Evolutionary conservation across 2,888 invertebrate genomes (phyloP).

Genomic region (Drosophila emarginata): DNA sequence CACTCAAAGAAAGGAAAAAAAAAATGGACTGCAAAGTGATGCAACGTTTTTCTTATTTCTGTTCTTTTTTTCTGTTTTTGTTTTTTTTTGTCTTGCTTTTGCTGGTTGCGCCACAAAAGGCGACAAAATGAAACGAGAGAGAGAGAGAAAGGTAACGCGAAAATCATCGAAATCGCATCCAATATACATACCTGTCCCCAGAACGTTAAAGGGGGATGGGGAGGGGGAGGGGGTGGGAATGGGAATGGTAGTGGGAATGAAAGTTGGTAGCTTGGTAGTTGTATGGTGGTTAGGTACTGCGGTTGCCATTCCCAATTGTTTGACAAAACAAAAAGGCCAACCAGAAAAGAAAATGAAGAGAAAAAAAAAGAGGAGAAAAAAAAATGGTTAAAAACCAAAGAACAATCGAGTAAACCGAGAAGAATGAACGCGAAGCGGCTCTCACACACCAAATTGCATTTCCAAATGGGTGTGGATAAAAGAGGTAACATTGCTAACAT

Average conservation of each 20-base stretch:
- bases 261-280: neutral
- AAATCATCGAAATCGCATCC: conserved; percentile 11
- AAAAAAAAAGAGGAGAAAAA: neutral
- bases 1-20: neutral
- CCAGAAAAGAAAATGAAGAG: conserved; percentile 13
- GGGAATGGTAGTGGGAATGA: neutral
- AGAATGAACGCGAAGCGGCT: conserved; percentile 25
- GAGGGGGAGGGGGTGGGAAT: neutral
- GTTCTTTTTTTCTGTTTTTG: neutral
- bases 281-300: conserved; percentile 16
- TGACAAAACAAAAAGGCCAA: conserved; percentile 48
- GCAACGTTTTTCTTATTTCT: neutral
- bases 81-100: neutral
- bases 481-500: conserved; percentile 11
- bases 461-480: conserved; percentile 16
- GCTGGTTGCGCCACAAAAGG: neutral
- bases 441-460: conserved; percentile 56
- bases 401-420: conserved; percentile 6
- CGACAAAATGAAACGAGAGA: conserved; percentile 10
- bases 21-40: neutral
- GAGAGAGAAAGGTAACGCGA: conserved; percentile 3
- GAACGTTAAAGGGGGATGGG: neutral
- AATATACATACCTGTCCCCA: conserved; percentile 23
- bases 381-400: conserved; percentile 4
- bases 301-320: conserved; percentile 36